Base-by-base conservation (phyloP, 2,888 invertebrate genomes). In the Pterobdella sp. region DNA sequence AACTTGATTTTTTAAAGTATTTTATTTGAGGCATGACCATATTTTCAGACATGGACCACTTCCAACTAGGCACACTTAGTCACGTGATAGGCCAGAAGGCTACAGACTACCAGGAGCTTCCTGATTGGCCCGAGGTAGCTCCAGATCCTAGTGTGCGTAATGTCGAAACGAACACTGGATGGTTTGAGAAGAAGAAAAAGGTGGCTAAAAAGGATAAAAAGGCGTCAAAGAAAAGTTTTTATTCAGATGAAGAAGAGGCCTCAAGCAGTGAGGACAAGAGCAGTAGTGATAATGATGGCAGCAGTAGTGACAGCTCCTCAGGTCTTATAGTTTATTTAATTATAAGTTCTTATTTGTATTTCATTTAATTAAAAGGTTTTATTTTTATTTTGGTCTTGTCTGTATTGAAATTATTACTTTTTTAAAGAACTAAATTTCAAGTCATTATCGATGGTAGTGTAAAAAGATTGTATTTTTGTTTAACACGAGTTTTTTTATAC, bases 21-120 rank as follows among this genome's bases (percentile, higher is more conserved):
- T n/a, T n/a, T n/a, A n/a, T n/a, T n/a, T n/a, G n/a, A n/a, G n/a
- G n/a, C n/a, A n/a, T n/a, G n/a, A n/a, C n/a, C n/a, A n/a, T n/a
- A n/a, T n/a, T n/a, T n/a, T n/a, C 82, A 90, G 91, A 91, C 79
- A 88, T 91, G 56, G 91, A 91, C 82, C 89, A 91, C 79, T 94
- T 90, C 84, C 95, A 96, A 79, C 86, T 98, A 80, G 96, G 97
- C 1, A 93, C 95, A 0, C 85, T 99, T 72, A 96, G 97, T 0
- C 96, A 96, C 85, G 93, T 93, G 82, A 87, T 97, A 75, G 94
- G 95, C 80, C 86, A 88, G 79, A 87, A 90, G 74, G 92, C 94
- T 0, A 87, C 86, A 52, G 95, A 94, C 2, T 98, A 98, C 86
- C 89, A 91, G 76, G 89, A 93, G 74, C 86, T 98, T 78, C 94